These are phyloP conservation scores for Seriola rivoliana DNA, from an alignment of 2,113 vertebrate species.

Conservation along the genomic window DNA sequence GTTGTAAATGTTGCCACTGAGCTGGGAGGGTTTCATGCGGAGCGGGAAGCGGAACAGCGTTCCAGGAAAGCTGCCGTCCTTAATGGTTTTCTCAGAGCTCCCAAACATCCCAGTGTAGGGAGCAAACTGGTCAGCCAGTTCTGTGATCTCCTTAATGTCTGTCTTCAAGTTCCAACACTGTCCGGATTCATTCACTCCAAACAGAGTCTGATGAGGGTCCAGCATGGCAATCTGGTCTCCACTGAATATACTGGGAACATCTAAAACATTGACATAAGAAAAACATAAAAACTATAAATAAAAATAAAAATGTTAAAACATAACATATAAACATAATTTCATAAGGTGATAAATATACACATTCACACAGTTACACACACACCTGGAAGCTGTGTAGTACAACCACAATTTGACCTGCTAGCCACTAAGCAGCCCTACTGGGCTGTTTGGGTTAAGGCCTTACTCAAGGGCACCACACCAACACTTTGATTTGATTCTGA, in stretches of 20 bases:
- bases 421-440: background rate
- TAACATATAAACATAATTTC: background rate
- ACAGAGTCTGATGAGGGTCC: slow-evolving; percentile 97
- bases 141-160: slow-evolving; percentile 93
- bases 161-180: slow-evolving; percentile 97
- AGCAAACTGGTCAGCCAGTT: slow-evolving; percentile 93
- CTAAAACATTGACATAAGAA: slow-evolving; percentile 80
- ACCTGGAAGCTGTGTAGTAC: background rate
- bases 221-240: slow-evolving; percentile 98
- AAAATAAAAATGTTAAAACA: background rate
- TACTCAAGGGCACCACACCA: no score
- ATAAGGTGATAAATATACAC: background rate
- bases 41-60: slow-evolving; percentile 98
- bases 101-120: slow-evolving; percentile 94
- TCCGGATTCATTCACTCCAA: slow-evolving; percentile 95
- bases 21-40: slow-evolving; percentile 91
- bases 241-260: slow-evolving; percentile 98
- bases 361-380: background rate
- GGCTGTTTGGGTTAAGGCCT: no score
- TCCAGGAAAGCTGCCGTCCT: slow-evolving; percentile 91
- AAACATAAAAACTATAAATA: slow-evolving; percentile 4
- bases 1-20: slow-evolving; percentile 94
- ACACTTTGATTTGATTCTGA: background rate
- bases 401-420: background rate
- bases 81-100: slow-evolving; percentile 91